Evolutionary conservation across 2,888 invertebrate species (phyloP), one percentile per base, ranked within the genome.

Genomic region (Loripinus fragilis): DNA sequence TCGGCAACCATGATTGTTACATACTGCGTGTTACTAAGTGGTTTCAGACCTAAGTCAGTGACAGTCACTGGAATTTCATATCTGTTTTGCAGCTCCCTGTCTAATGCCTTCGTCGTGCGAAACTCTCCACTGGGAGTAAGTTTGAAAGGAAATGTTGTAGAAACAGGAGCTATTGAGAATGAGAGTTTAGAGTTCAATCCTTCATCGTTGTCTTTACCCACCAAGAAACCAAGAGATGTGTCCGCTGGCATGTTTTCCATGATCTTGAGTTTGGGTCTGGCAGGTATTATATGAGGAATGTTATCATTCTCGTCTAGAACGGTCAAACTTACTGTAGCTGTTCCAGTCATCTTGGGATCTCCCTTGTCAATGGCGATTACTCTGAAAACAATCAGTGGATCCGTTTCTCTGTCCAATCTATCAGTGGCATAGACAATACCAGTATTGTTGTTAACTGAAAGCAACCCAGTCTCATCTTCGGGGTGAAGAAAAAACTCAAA

Each of bases 1-100:
- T 90, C 90, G n/a, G 76, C 81, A 0, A 90, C 87, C 33, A 71
- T 81, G 28, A 90, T 85, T 0, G 81, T 85, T 2, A 90, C 86
- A 52, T 81, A 81, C 30, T 87, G 85, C 0, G 86, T 86, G 55
- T 83, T 88, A 74, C 80, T 86, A 15, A 81, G 76, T 17, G 83
- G 81, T 0, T 74, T 75, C n/a, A 50, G 66, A 0, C 90, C 90
- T 10, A 76, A 80, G 71, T 90, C 90, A n/a, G 75, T 77, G 20
- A 86, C 88, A 23, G 77, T 74, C 1, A 90, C 88, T 5, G 78
- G 81, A 35, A 90, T 80, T 17, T 80, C 81, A 67, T 90, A 90
- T 25, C 84, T 76, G 45, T 71, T 80, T 38, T 81, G 77, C 2
- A 65, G 41, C 65, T 90, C 90, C 23, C 90, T 71, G 77, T 90